Evolutionary conservation across 2,888 invertebrate genomes (phyloP).

Genomic region (Axea sp.): DNA sequence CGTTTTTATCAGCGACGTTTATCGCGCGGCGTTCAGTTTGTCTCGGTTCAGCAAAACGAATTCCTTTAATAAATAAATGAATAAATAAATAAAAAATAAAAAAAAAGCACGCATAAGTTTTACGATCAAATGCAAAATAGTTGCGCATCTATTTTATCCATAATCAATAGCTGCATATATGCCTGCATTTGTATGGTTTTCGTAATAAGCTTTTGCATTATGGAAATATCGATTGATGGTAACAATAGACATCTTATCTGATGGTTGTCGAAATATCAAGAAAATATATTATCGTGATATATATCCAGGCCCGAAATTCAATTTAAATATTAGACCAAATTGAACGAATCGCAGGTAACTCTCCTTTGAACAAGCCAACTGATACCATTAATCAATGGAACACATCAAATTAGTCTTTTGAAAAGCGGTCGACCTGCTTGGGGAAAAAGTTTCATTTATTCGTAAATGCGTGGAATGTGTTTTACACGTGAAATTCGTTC

Average conservation of each 20-base stretch:
- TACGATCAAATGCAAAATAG: background rate
- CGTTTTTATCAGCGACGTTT: too few species aligned
- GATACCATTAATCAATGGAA: slow-evolving; percentile 16
- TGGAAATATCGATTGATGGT: slow-evolving; percentile 38
- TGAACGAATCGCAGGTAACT: slow-evolving; percentile 15
- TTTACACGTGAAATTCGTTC: too few species aligned
- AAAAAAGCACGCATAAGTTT: too few species aligned
- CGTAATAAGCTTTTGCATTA: slow-evolving; percentile 44
- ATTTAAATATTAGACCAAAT: slow-evolving; percentile 37
- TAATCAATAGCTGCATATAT: slow-evolving; percentile 7
- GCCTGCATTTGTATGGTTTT: slow-evolving; percentile 50
- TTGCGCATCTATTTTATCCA: background rate
- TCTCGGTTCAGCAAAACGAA: too few species aligned
- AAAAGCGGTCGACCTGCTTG: slow-evolving; percentile 8
- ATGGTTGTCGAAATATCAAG: slow-evolving; percentile 33
- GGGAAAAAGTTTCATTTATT: too few species aligned
- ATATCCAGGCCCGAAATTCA: slow-evolving; percentile 13
- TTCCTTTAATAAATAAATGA: too few species aligned
- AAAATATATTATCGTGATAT: slow-evolving; percentile 31
- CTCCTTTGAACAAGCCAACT: background rate
- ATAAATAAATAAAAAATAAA: too few species aligned
- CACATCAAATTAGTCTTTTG: slow-evolving; percentile 17
- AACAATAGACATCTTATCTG: slow-evolving; percentile 49
- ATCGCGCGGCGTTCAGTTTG: too few species aligned
- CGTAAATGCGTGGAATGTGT: too few species aligned